Evolutionary conservation across 1,140 invertebrate genomes (phyloP).

Genomic region (Drosophila paulistorum): DNA sequence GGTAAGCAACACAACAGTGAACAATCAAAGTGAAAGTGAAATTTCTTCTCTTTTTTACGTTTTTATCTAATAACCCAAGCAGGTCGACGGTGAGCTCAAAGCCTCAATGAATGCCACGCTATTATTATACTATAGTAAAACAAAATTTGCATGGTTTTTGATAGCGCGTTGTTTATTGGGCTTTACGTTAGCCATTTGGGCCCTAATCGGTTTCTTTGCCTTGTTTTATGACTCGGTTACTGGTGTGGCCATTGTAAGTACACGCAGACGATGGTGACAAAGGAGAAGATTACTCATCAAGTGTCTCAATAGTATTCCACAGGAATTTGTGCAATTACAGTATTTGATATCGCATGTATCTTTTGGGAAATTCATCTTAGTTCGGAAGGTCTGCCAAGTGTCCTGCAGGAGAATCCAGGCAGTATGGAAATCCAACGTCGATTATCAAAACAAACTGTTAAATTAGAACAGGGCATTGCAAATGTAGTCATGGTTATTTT

Average conservation of each 20-base stretch:
- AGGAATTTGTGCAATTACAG: slow-evolving; percentile 20
- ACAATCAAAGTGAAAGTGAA: neutral
- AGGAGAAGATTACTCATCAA: too few species aligned
- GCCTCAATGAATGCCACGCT: slow-evolving; percentile 20
- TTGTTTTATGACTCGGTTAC: slow-evolving; percentile 10
- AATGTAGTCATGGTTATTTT: neutral
- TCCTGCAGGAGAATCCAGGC: neutral
- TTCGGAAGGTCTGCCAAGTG: neutral
- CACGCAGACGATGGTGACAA: too few species aligned
- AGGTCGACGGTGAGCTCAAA: slow-evolving; percentile 30
- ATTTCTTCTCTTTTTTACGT: too few species aligned
- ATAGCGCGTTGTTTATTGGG: slow-evolving; percentile 1
- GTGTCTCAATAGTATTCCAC: slow-evolving; percentile 9
- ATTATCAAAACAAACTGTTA: too few species aligned
- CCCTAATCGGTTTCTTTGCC: slow-evolving; percentile 13
- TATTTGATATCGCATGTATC: neutral
- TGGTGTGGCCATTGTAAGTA: slow-evolving; percentile 5
- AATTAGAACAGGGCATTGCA: neutral
- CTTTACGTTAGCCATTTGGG: neutral
- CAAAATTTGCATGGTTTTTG: slow-evolving; percentile 1
- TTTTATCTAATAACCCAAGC: too few species aligned
- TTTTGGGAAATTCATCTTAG: neutral
- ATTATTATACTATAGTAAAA: slow-evolving; percentile 16
- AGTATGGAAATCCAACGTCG: neutral
- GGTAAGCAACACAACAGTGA: neutral